phyloP scores from a whole-genome alignment of 2,888 invertebrate genomes.

The Leptinotarsa haldemani region DNA sequence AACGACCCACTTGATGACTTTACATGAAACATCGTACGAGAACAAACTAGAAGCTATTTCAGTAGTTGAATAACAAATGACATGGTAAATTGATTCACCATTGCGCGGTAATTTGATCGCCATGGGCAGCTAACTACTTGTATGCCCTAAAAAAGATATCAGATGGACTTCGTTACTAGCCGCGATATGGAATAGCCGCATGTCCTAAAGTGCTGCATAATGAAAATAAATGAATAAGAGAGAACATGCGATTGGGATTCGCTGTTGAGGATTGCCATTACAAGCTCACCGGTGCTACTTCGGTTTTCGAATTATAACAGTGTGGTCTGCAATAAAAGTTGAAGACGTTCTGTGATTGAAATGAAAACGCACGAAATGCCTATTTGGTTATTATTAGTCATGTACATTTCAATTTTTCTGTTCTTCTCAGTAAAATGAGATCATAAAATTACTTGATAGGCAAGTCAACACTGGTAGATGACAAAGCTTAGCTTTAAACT shows the following conservation, averaged over 20 bases:
- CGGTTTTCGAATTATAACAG: constrained; percentile 5
- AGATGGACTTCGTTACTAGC: constrained; percentile 17
- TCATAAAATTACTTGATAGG: too few relatives aligned
- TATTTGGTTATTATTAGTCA: too few relatives aligned
- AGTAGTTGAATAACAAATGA: constrained; percentile 56
- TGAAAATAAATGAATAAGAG: constrained; percentile 31
- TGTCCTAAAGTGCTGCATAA: constrained; percentile 30
- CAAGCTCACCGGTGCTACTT: constrained; percentile 8
- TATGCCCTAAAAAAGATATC: constrained; percentile 39
- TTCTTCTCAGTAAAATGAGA: too few relatives aligned
- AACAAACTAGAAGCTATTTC: constrained; percentile 25
- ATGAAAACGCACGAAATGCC: background rate
- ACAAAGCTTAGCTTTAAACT: too few relatives aligned
- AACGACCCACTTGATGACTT: background rate
- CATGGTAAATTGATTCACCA: constrained; percentile 53
- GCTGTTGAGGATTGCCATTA: constrained; percentile 19
- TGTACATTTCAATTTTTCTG: too few relatives aligned
- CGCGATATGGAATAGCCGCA: constrained; percentile 15
- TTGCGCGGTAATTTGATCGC: constrained; percentile 50
- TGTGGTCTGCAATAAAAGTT: constrained; percentile 8
- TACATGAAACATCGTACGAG: background rate
- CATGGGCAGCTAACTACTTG: constrained; percentile 49
- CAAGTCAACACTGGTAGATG: too few relatives aligned
- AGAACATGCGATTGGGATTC: constrained; percentile 25
- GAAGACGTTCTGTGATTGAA: background rate